Base-by-base conservation (phyloP, 2,888 invertebrate species). In the Aricia artaxerxes region DNA sequence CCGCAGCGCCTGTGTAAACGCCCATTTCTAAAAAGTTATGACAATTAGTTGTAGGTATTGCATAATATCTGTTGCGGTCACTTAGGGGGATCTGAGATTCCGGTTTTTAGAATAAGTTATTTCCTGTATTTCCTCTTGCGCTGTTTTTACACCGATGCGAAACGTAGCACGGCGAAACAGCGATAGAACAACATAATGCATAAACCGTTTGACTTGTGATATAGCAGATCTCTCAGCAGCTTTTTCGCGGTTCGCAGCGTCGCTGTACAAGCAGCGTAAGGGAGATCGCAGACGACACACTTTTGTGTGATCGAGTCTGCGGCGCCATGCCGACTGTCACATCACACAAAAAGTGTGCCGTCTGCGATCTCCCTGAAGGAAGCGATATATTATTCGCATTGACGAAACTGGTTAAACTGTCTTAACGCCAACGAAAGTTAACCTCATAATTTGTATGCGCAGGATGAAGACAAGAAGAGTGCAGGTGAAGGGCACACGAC, bases 391-490 rank as follows among this genome's bases (percentile, higher is more conserved):
- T 44, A 9, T 44, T 44, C 7, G 44, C 44, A 7, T 44, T 9
- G 7, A 44, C 44, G 44, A 44, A 44, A 40, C 73, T 35, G 5
- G 40, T 4, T 16, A 1, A n/a, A 61, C 61, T 61, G n/a, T 24
- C 7, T 24, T 61, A 7, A 57, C 57, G 61, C 24, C 7, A 24
- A 57, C 57, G 57, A 16, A 57, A 49, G 7, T 75, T 49, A 4
- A 40, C 13, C 11, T 4, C 13, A 31, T 64, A 49, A 35, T 78
- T 35, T 79, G 31, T 81, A 3, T 82, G 77, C 79, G 11, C 85
- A 94, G 94, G 94, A 94, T 93, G 94, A 94, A 88, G 94, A 94
- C 87, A 94, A 94, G 88, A 94, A 95, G 86, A 89, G 88, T 7
- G 89, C 91, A 57, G 94, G 93, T 0, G 94, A 94, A 6, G 94